Base-by-base conservation (phyloP, 2,113 vertebrate species). In the Gymnarchus niloticus region DNA sequence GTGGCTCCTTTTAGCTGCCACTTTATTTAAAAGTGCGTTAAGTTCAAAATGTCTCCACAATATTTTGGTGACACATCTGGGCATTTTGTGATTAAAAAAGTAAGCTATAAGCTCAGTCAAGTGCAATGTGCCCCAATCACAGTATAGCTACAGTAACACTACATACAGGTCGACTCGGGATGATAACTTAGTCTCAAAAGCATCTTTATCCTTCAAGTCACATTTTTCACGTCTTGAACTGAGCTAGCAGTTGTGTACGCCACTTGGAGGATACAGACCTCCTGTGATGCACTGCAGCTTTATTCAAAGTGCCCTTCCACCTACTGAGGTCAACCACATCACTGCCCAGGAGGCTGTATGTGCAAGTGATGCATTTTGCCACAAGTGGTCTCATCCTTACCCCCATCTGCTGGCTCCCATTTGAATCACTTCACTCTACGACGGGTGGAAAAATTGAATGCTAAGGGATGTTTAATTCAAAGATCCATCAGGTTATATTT, bases 401-500 rank as follows among this genome's bases (percentile, higher is more conserved):
- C 82, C 56, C 56, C 37, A 14, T 17, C 81, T 56, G 54, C 49
- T 44, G n/a, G 25, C 6, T 8, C 5, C 83, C 44, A 65, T 84
- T 28, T 25, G 48, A 61, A 84, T 17, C 41, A 61, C 23, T 21
- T 48, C 83, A 61, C 37, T 37, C 21, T 25, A 57, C 41, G 0
- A 48, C 3, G 41, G 21, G n/a, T 25, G 33, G 44, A 25, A 84
- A 25, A 46, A 46, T 8, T 65, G 28, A 61, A 6, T 10, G n/a
- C n/a, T n/a, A n/a, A n/a, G 14, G 57, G 37, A 81, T 49, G 65
- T 84, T 84, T 84, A 84, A 84, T 65, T 44, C 1, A 19, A 0
- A 48, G 12, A 84, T 84, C 25, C 83, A 84, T 56, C n/a, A 65
- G 57, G 44, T 84, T 65, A 65, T 44, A 84, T 61, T 28, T 25